Evolutionary conservation across 2,888 invertebrate species (phyloP).

Genomic region (Tetragonula carbonaria): DNA sequence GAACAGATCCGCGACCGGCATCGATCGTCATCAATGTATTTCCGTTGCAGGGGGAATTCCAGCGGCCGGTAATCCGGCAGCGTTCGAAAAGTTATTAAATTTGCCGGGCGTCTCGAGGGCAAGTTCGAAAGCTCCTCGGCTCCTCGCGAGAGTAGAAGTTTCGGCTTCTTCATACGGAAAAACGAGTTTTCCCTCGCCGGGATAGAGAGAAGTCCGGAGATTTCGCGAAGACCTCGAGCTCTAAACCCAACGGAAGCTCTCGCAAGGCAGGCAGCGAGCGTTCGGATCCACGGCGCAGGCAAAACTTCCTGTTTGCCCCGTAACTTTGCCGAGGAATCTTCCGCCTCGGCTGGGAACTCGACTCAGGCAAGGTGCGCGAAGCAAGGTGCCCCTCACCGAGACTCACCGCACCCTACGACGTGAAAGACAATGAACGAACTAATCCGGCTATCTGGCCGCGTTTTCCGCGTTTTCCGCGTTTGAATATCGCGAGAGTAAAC

Average conservation of each 20-base stretch:
- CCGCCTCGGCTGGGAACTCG: constrained; percentile 32
- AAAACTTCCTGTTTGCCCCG: constrained; percentile 59
- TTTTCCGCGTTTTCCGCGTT: background rate
- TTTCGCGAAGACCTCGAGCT: constrained; percentile 54
- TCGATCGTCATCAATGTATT: constrained; percentile 49
- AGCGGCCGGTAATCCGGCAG: constrained; percentile 32
- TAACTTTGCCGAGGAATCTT: constrained; percentile 67
- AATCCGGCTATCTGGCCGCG: constrained; percentile 21
- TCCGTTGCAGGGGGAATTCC: constrained; percentile 27
- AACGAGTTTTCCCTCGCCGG: constrained; percentile 57
- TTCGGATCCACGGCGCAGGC: constrained; percentile 44
- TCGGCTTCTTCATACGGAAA: constrained; percentile 61
- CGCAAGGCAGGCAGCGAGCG: constrained; percentile 19
- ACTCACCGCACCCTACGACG: constrained; percentile 36
- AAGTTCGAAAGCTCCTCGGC: constrained; percentile 43
- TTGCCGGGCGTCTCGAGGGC: constrained; percentile 49
- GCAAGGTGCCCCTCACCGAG: constrained; percentile 27
- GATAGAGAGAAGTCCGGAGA: constrained; percentile 62
- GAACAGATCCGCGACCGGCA: too few relatives aligned
- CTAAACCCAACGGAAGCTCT: constrained; percentile 53
- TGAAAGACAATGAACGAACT: constrained; percentile 61
- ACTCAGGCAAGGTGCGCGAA: constrained; percentile 6
- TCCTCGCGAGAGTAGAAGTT: constrained; percentile 28
- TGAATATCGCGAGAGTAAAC: background rate
- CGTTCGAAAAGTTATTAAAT: constrained; percentile 69